phyloP scores from a whole-genome alignment of 92 coral and sea anemone genomes.

The Umimayanthus kanabou region DNA sequence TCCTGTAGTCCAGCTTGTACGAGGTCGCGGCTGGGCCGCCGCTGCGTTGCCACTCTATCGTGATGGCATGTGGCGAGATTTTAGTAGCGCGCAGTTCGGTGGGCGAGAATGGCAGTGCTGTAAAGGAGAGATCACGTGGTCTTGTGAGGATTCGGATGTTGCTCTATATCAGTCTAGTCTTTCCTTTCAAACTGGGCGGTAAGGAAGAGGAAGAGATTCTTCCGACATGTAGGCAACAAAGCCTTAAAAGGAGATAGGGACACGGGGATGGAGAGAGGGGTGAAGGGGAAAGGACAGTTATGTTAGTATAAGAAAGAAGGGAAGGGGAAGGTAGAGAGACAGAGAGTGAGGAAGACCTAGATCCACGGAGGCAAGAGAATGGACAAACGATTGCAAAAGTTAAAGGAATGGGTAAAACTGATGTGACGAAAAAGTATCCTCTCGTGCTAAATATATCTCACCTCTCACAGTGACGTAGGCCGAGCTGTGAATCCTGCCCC shows the following conservation, averaged over 20 bases:
- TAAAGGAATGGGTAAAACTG: too few relatives aligned
- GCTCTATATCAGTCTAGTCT: background rate
- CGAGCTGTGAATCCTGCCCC: conserved; percentile 59
- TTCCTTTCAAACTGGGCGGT: background rate
- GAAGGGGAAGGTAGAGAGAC: background rate
- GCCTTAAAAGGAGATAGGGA: background rate
- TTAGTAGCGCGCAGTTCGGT: conserved; percentile 56
- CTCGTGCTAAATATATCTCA: conserved; percentile 28
- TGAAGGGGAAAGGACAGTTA: background rate
- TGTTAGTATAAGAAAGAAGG: background rate
- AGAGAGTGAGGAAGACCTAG: background rate
- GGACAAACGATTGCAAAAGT: too few relatives aligned
- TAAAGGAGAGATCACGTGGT: background rate
- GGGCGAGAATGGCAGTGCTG: conserved; percentile 90
- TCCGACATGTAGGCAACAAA: background rate
- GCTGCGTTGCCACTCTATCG: conserved; percentile 79
- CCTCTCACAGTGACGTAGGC: conserved; percentile 86
- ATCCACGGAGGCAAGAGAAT: too few relatives aligned
- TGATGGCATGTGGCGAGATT: conserved; percentile 63
- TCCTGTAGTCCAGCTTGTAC: conserved; percentile 65
- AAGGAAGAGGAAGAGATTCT: too few relatives aligned
- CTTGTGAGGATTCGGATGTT: background rate
- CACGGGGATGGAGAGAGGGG: background rate
- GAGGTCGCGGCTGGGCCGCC: conserved; percentile 66
- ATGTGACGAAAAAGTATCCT: background rate